Evolutionary conservation across 2,113 vertebrate genomes (phyloP).

Genomic region (Cygnus buccinator): DNA sequence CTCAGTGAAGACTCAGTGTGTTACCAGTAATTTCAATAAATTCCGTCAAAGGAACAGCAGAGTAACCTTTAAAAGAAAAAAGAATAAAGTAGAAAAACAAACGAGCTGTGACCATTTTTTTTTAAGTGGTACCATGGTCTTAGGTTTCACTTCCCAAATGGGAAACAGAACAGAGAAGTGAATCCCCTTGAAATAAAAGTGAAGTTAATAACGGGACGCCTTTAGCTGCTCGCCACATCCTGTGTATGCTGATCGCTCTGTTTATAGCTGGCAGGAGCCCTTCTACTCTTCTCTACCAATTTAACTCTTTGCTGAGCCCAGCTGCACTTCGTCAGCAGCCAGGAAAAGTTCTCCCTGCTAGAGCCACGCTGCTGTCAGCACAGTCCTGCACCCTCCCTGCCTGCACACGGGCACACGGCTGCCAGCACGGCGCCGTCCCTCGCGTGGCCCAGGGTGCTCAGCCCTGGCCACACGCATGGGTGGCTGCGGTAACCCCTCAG

Average conservation of each 20-base stretch:
- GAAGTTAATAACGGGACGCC: constrained; percentile 79
- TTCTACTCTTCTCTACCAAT: constrained; percentile 54
- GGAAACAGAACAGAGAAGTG: constrained; percentile 81
- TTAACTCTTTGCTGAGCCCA: constrained; percentile 72
- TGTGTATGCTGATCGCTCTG: constrained; percentile 69
- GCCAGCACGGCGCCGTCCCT: fast-evolving
- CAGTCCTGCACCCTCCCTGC: not conserved
- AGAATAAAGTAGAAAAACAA: constrained; percentile 70
- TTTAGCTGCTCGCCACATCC: constrained; percentile 79
- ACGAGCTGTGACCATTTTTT: constrained; percentile 73
- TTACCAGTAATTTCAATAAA: constrained; percentile 58
- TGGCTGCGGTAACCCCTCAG: fast-evolving
- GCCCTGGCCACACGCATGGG: fast-evolving
- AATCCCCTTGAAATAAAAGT: constrained; percentile 83
- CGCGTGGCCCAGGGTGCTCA: not conserved
- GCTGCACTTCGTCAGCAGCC: not conserved
- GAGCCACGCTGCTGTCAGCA: fast-evolving
- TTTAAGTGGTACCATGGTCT: constrained; percentile 70
- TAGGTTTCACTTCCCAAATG: constrained; percentile 82
- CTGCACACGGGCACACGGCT: not conserved
- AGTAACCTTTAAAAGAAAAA: constrained; percentile 69
- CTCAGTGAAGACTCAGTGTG: not conserved
- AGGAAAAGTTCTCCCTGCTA: not conserved
- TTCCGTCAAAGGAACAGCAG: constrained; percentile 66
- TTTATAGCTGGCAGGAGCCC: constrained; percentile 65